These are phyloP conservation scores for Andinoacara biseriatus DNA, from an alignment of 2,113 vertebrate species.

Conservation along the genomic window DNA sequence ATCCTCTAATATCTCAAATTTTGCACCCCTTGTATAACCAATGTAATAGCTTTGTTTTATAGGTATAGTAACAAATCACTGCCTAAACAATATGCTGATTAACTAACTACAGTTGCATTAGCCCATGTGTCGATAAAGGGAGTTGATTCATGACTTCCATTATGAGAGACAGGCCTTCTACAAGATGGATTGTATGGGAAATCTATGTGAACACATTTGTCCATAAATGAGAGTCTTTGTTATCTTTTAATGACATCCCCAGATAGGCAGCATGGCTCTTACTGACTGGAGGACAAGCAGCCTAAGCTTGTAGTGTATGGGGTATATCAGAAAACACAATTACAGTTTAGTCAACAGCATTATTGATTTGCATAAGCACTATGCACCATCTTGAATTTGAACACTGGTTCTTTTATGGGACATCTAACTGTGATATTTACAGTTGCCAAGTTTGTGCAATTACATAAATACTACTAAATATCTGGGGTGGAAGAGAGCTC, in stretches of 20 bases:
- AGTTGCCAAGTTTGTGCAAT: not conserved
- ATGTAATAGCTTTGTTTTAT: slow-evolving; percentile 19
- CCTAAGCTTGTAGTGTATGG: slow-evolving; percentile 43
- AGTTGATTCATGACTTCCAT: slow-evolving; percentile 66
- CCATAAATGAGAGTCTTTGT: slow-evolving; percentile 66
- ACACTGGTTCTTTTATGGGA: slow-evolving; percentile 8
- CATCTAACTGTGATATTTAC: not conserved
- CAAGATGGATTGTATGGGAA: slow-evolving; percentile 69
- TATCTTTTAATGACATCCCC: slow-evolving; percentile 67
- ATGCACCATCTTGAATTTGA: slow-evolving; percentile 23
- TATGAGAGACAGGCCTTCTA: slow-evolving; percentile 46
- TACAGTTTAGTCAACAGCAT: slow-evolving; percentile 29
- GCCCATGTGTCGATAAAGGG: slow-evolving; percentile 50
- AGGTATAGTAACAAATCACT: slow-evolving; percentile 36
- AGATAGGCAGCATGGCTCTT: slow-evolving; percentile 42
- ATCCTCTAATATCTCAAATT: slow-evolving; percentile 3
- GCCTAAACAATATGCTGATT: slow-evolving; percentile 34
- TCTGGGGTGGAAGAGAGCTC: not conserved
- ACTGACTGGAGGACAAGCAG: slow-evolving; percentile 64
- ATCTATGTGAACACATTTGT: slow-evolving; percentile 70
- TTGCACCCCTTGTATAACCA: not conserved
- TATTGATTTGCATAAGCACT: slow-evolving; percentile 35
- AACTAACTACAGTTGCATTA: slow-evolving; percentile 30
- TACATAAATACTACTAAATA: not conserved
- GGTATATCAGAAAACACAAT: slow-evolving; percentile 54